Conservation (phyloP, 2,888 invertebrate species). For the Cerastoderma edule region DNA sequence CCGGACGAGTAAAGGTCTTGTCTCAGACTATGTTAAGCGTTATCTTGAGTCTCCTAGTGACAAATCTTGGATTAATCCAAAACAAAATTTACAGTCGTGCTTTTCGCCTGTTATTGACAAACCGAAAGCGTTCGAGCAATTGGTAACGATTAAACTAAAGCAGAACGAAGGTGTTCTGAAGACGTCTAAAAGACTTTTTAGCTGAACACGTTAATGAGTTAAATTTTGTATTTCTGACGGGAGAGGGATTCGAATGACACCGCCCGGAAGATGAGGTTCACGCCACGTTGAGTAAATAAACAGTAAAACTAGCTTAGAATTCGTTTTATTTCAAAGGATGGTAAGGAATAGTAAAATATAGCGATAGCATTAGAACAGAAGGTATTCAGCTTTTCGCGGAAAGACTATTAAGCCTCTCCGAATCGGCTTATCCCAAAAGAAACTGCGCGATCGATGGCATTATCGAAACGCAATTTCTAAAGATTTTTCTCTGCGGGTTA, state of each 20-base stretch:
- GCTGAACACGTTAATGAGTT: too few relatives aligned
- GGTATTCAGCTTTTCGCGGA: slow-evolving; percentile 10
- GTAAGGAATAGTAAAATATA: too few relatives aligned
- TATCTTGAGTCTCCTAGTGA: not conserved
- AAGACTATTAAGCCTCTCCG: slow-evolving; percentile 1
- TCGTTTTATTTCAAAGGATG: too few relatives aligned
- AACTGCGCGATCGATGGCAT: slow-evolving; percentile 10
- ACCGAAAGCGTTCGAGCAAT: slow-evolving; percentile 1
- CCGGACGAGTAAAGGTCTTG: too few relatives aligned
- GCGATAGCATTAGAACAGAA: too few relatives aligned
- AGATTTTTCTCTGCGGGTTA: slow-evolving; percentile 21
- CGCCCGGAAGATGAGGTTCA: too few relatives aligned
- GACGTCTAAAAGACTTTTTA: slow-evolving; percentile 3
- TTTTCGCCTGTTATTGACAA: slow-evolving; percentile 14
- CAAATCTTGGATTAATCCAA: not conserved
- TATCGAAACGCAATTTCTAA: slow-evolving; percentile 23
- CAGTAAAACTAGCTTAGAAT: too few relatives aligned
- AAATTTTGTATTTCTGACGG: too few relatives aligned
- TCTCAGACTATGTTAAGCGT: slow-evolving; percentile 6
- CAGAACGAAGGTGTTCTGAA: not conserved
- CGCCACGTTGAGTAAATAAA: too few relatives aligned
- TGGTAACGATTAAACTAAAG: slow-evolving; percentile 12
- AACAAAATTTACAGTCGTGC: slow-evolving; percentile 14
- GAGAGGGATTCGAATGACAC: too few relatives aligned
- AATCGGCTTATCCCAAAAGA: slow-evolving; percentile 22